Evolutionary conservation across 2,888 invertebrate species (phyloP).

Genomic region (Argyresthia albistria): DNA sequence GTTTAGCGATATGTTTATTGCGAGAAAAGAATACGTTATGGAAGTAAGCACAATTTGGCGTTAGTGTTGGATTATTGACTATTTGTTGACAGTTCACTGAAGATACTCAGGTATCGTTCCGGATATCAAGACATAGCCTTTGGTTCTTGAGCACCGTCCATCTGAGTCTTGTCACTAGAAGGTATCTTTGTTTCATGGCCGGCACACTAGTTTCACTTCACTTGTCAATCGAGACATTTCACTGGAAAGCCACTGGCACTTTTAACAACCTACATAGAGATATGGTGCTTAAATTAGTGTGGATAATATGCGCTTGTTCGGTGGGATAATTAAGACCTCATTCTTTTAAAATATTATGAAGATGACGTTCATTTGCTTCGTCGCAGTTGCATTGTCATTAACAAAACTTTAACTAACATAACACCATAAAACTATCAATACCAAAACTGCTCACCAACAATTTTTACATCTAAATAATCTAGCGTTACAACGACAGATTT

Average conservation of each 20-base stretch:
- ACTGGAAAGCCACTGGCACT: conserved; percentile 15
- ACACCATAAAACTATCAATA: not conserved
- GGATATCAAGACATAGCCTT: conserved; percentile 63
- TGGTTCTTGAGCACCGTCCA: conserved; percentile 65
- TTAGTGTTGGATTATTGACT: conserved; percentile 21
- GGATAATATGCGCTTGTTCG: too few species aligned
- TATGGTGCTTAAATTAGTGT: not conserved
- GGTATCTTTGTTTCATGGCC: conserved; percentile 65
- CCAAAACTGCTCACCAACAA: not conserved
- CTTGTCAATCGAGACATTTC: conserved; percentile 49
- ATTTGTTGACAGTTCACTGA: conserved; percentile 16
- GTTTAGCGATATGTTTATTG: conserved; percentile 60
- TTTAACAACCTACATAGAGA: not conserved
- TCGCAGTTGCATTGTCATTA: not conserved
- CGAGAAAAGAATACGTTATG: conserved; percentile 54
- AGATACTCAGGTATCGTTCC: conserved; percentile 63
- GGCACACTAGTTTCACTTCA: conserved; percentile 62
- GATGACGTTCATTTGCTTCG: not conserved
- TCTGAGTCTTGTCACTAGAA: conserved; percentile 47
- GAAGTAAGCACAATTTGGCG: conserved; percentile 71
- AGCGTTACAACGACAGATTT: not conserved
- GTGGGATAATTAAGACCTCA: not conserved
- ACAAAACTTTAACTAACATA: not conserved
- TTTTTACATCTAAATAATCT: not conserved
- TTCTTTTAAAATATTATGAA: not conserved